These are phyloP conservation scores for Ochropacha duplaris DNA, from an alignment of 2,888 invertebrate genomes.

Conservation along the genomic window DNA sequence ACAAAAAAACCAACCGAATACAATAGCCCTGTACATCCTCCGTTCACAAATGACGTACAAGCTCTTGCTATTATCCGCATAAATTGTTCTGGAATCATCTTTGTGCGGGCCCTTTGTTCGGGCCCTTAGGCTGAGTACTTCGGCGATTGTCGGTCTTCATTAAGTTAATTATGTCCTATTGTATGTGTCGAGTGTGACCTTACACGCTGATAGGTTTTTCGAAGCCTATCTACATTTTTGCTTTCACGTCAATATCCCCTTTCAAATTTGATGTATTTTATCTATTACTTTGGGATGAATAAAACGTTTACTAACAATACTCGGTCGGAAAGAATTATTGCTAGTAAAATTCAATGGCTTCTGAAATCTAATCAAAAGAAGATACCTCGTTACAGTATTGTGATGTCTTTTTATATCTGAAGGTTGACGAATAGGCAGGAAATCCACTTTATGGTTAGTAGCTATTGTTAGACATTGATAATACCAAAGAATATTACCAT, in stretches of 20 bases:
- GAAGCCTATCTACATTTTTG: conserved; percentile 6
- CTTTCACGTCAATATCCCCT: background rate
- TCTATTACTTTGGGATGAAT: background rate
- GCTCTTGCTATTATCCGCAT: conserved; percentile 44
- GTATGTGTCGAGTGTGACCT: conserved; percentile 34
- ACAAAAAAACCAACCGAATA: conserved; percentile 38
- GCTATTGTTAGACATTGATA: too few relatives aligned
- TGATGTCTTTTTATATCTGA: too few relatives aligned
- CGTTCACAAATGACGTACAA: conserved; percentile 32
- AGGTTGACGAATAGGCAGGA: too few relatives aligned
- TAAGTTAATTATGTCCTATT: conserved; percentile 48
- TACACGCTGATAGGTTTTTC: conserved; percentile 17
- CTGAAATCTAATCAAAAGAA: background rate
- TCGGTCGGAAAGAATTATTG: background rate
- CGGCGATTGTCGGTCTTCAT: conserved; percentile 45
- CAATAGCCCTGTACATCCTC: conserved; percentile 35
- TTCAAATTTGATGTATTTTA: background rate
- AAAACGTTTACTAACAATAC: too few relatives aligned
- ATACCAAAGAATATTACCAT: too few relatives aligned
- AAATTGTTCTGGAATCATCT: conserved; percentile 48
- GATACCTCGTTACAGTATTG: too few relatives aligned
- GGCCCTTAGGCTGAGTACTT: conserved; percentile 19
- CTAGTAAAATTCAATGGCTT: background rate
- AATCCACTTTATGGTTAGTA: too few relatives aligned
- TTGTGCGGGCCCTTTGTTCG: conserved; percentile 40